Percentiles rank a stretch among this genome's conserved stretches.
Evolutionary conservation across 2,113 vertebrate genomes (phyloP).

Genomic region (Murina feae): DNA sequence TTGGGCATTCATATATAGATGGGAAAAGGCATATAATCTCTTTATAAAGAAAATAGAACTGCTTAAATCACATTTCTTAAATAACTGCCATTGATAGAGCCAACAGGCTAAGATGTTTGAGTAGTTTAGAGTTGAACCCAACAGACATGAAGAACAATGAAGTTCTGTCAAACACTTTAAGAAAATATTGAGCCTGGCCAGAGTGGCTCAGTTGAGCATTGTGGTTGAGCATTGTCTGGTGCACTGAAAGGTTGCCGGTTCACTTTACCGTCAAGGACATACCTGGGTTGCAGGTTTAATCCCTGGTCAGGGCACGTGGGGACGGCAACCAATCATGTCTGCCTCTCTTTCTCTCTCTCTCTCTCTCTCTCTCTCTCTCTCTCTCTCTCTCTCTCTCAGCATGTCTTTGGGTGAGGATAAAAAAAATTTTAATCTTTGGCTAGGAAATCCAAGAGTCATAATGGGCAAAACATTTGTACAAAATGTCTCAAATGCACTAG

Average conservation of each 20-base stretch:
- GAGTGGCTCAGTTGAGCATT: background rate
- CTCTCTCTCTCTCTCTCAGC: no score
- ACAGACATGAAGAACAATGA: background rate
- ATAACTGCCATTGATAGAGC: background rate
- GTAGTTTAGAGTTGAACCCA: background rate
- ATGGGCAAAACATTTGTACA: slow-evolving; percentile 2
- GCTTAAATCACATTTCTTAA: background rate
- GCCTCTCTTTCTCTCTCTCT: no score
- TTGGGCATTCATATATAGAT: background rate
- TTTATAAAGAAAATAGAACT: background rate
- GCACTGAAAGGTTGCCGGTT: background rate
- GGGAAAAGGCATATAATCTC: background rate
- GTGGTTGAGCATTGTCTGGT: background rate
- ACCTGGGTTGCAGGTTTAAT: background rate
- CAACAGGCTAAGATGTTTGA: background rate
- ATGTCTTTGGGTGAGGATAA: background rate
- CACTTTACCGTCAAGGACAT: background rate
- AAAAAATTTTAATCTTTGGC: background rate
- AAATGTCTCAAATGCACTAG: background rate
- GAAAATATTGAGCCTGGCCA: background rate
- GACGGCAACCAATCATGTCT: background rate
- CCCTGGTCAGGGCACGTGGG: background rate
- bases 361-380: no score
- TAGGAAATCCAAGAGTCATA: background rate
- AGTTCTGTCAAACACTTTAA: background rate